Base-by-base conservation (phyloP, 2,888 invertebrate species). In the Thecocarcelia acutangulata region DNA sequence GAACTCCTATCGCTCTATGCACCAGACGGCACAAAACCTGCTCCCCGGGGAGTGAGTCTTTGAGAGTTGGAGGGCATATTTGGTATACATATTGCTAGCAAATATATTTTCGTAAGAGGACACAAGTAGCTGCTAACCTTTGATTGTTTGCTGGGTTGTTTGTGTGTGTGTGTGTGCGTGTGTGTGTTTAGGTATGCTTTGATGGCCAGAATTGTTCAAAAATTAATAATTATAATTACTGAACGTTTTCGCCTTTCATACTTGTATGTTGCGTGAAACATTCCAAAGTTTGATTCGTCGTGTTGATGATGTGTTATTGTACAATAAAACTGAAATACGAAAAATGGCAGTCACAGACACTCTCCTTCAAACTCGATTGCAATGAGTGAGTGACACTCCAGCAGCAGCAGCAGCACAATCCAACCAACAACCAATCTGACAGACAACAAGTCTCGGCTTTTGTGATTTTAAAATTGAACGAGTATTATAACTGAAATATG, bases 221-320 rank as follows among this genome's bases (percentile, higher is more conserved):
- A 72, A 72, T 78, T 78, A 82, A 78, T 82, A 78, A 78, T 82
- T 78, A 82, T 78, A 74, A 82, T 74, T 69, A 52, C 64, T 74
- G 59, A 70, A 78, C 74, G 74, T 82, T 70, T 81, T 66, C 66
- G 28, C 33, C 63, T 73, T 33, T 72, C 52, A 46, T 73, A 52
- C 24, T 21, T 46, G 19, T 59, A 21, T 12, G 46, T 48, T 37
- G 24, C 28, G 12, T 63, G 73, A 76, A 61, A 80, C 79, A 83
- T 79, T 75, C 83, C 76, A 69, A 68, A 59, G 52, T 73, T 63
- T 68, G 72, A 75, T 75, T 69, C 59, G 69, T n/a, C n/a, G n/a
- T n/a, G n/a, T n/a, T 15, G 61, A 37, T 63, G 80, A 72, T 83
- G 75, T 79, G 72, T 85, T 83, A n/a, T n/a, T n/a, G n/a, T n/a